phyloP scores from a whole-genome alignment of 2,113 vertebrate species.

The Gallinago media region DNA sequence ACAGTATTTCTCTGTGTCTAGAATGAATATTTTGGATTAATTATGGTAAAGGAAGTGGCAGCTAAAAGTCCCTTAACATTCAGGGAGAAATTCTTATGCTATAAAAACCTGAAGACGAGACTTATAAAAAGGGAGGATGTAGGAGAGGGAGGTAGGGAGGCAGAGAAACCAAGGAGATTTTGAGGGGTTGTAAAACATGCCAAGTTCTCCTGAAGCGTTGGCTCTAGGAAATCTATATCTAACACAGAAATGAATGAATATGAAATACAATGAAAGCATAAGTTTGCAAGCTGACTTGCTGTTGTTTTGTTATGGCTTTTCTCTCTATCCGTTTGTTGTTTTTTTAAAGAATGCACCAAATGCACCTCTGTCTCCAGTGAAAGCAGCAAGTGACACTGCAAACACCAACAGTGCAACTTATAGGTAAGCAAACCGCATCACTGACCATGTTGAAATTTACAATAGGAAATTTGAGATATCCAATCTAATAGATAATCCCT shows the following conservation, averaged over 20 bases:
- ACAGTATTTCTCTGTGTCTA: not conserved
- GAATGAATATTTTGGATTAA: not conserved
- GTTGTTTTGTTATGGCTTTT: not conserved
- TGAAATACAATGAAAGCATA: not conserved
- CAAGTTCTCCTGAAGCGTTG: not conserved
- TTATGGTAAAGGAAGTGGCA: not conserved
- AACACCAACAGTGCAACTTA: conserved; percentile 48
- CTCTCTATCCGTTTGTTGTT: not conserved
- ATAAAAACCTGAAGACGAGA: not conserved
- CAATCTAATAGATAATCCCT: not conserved
- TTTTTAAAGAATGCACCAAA: conserved; percentile 51
- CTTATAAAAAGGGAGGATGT: not conserved
- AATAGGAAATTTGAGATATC: not conserved
- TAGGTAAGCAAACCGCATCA: conserved; percentile 63
- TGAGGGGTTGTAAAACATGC: not conserved
- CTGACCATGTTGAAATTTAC: not conserved
- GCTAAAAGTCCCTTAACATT: not conserved
- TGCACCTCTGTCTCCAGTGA: conserved; percentile 73
- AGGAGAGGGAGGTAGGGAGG: not conserved
- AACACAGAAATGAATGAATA: not conserved
- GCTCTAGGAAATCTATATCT: not conserved
- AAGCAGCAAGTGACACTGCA: conserved; percentile 61
- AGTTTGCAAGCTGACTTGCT: not conserved
- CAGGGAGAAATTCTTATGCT: not conserved
- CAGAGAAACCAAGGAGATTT: not conserved